A percentile compares a stretch with the other conserved stretches of the same genome.
These are phyloP conservation scores for Clunio marinus DNA, from an alignment of 2,888 invertebrate species.

Conservation along the genomic window DNA sequence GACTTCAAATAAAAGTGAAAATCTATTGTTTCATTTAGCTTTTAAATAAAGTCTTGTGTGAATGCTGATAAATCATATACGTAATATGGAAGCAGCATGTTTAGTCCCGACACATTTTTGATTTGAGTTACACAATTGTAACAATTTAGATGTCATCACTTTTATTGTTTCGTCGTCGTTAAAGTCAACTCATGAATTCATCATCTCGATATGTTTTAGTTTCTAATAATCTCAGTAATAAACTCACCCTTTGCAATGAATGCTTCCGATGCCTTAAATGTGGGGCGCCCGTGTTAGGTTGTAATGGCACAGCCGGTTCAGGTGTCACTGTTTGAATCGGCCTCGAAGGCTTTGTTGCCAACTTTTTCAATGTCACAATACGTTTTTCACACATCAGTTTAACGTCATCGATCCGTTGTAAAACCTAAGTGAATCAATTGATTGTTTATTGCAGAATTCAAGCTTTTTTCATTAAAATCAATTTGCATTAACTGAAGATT, in stretches of 20 bases:
- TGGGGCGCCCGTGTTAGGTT: conserved; percentile 58
- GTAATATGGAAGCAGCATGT: no score
- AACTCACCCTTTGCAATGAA: conserved; percentile 46
- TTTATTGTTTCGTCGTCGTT: no score
- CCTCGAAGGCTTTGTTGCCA: conserved; percentile 66
- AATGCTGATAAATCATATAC: conserved; percentile 5
- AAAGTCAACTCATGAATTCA: no score
- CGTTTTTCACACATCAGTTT: conserved; percentile 88
- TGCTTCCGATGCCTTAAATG: conserved; percentile 46
- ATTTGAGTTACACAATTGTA: no score
- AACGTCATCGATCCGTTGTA: conserved; percentile 91
- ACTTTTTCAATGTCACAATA: conserved; percentile 64
- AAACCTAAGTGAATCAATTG: conserved; percentile 59
- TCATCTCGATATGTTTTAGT: no score
- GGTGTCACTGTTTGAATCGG: conserved; percentile 79
- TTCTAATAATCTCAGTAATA: no score
- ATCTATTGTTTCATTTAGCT: not conserved
- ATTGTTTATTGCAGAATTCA: not conserved
- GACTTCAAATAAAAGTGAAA: conserved; percentile 11
- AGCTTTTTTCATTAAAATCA: no score
- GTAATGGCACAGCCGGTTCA: conserved; percentile 60
- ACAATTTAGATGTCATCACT: no score
- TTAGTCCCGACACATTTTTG: no score
- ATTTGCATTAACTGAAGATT: no score
- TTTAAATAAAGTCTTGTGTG: not conserved